Conservation (phyloP, 2,888 invertebrate species). For the Formica aserva region DNA sequence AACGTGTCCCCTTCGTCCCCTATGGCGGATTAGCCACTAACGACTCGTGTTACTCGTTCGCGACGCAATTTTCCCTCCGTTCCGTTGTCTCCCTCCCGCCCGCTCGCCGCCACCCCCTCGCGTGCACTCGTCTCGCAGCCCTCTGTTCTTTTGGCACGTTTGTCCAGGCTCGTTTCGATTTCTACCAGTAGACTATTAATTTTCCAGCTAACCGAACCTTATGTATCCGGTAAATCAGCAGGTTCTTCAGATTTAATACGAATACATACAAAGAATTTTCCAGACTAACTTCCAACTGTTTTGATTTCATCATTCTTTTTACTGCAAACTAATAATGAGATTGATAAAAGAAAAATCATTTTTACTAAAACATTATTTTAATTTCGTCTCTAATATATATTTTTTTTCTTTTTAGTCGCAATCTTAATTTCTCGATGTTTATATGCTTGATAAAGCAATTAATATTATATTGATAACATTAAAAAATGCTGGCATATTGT, state of each 20-base stretch:
- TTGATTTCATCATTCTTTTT: neutral
- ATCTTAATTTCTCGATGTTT: neutral
- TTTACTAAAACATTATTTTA: neutral
- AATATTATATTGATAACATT: neutral
- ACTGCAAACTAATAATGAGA: neutral
- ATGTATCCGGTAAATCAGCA: neutral
- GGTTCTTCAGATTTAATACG: neutral
- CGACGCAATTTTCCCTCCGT: conserved; percentile 76
- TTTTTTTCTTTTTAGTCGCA: neutral
- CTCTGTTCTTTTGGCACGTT: conserved; percentile 46
- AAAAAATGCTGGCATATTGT: neutral
- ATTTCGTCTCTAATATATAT: neutral
- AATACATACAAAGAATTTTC: neutral
- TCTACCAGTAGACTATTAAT: conserved; percentile 37
- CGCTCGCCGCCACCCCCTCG: neutral
- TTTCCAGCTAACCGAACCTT: conserved; percentile 25
- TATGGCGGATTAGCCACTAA: conserved; percentile 82
- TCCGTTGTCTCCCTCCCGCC: neutral
- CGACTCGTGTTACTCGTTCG: conserved; percentile 81
- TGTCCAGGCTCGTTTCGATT: conserved; percentile 29
- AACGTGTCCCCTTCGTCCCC: conserved; percentile 64
- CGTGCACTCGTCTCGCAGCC: neutral
- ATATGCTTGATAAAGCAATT: neutral
- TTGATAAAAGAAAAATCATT: neutral
- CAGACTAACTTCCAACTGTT: neutral